Evolutionary conservation across 2,888 invertebrate genomes (phyloP), one percentile per base, ranked within the genome.

Genomic region (Eristalinus aeneus): DNA sequence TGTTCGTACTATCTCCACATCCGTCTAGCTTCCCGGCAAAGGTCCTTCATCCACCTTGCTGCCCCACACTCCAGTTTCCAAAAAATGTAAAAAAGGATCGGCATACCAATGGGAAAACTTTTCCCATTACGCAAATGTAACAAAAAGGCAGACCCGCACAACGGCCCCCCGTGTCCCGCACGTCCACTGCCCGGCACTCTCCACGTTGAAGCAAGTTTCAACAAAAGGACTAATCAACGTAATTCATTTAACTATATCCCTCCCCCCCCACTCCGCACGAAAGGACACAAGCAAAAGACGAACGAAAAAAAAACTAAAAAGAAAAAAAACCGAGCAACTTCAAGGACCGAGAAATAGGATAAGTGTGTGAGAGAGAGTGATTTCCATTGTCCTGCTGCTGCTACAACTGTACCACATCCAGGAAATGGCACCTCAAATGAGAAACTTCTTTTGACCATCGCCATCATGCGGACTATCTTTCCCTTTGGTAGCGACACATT

Each of bases 91-190:
- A 46, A 58, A 80, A 82, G 61, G 85, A 77, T 86, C 81, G 73
- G 34, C 36, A 72, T 61, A 56, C 68, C 60, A 65, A 86, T 78
- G 86, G 77, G 34, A 78, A 86, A 86, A 86, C 61, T 86, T 86
- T 86, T 86, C 82, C 86, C 86, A 86, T 86, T 86, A 86, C 86
- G 86, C 77, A 86, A 86, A 82, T 86, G 86, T 86, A 86, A 77
- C 86, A 86, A 82, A 86, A 82, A 77, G 72, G 68, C 68, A 27
- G 27, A 39, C 27, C 56, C 22, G 5, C 22, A 22, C 56, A 27
- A 39, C 71, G 23, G 27, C 32, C 16, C 61, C 61, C 53, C 36
- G 36, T 31, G 4, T 10, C 53, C 27, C 34, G 22, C 54, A 11
- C 20, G 32, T 22, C 16, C 36, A 22, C 65, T 36, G 64, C 56